Base-by-base conservation (phyloP, 2,113 vertebrate genomes). In the Oreochromis niloticus region DNA sequence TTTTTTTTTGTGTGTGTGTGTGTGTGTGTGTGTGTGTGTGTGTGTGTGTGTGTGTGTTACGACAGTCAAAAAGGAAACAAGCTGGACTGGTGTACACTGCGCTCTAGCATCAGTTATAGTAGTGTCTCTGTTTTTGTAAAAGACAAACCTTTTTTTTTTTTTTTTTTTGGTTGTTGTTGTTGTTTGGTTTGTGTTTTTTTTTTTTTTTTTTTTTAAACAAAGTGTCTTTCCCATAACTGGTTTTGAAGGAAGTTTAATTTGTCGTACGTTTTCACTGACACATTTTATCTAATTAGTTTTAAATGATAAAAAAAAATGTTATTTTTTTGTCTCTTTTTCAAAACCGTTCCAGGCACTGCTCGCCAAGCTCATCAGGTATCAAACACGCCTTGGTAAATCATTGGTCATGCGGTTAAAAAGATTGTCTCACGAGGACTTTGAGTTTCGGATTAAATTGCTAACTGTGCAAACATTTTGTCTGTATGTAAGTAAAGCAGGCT, bases 371-470 rank as follows among this genome's bases (percentile, higher is more conserved):
- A 71, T 73, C 52, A 55, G 66, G 19, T 39, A 39, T 39, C 19
- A 68, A 41, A 22, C 34, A 41, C 34, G 7, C 63, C 19, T 68
- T 80, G 41, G 36, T 85, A 90, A 88, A 92, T 88, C 71, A 48
- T 8, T 9, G 43, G 83, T 90, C 63, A 57, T 71, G 82, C 8
- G 24, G 75, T 92, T 82, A 87, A 84, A 59, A 88, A 90, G 86
- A 92, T 93, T 59, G 80, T 71, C 79, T 83, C 36, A 87, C 83
- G 66, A 83, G 84, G 85, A 83, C 88, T 92, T 86, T 85, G 83
- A 83, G 68, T 85, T 88, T 80, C 24, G 56, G 19, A 30, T 88
- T 83, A 73, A 89, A 83, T 89, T 88, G 87, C 87, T 82, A 27
- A 85, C 82, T 84, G 61, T 90, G 83, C 88, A 87, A 85, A 89